A percentile compares a stretch with the other conserved stretches of the same genome.
phyloP scores from a whole-genome alignment of 1,140 invertebrate species.

The Polypedilum pembai region DNA sequence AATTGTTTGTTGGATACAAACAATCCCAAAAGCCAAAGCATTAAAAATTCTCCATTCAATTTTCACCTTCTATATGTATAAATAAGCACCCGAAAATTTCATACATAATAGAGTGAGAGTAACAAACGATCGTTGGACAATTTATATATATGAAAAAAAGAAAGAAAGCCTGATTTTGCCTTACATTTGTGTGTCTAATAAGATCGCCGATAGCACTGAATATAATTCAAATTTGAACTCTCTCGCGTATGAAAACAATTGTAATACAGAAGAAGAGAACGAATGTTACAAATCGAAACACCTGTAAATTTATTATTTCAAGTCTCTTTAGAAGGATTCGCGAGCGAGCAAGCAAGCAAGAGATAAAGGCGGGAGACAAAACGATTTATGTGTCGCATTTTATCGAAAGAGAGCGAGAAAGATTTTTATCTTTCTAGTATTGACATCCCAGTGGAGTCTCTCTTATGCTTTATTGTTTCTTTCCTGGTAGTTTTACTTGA shows the following conservation, averaged over 20 bases:
- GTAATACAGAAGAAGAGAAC: neutral
- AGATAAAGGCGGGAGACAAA: neutral
- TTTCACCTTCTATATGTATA: neutral
- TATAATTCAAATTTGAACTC: constrained; percentile 3
- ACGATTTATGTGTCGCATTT: constrained; percentile 26
- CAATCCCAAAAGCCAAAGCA: constrained; percentile 2
- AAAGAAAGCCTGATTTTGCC: neutral
- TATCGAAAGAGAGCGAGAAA: neutral
- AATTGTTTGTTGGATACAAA: neutral
- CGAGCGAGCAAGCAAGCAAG: neutral
- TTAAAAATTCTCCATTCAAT: constrained; percentile 28
- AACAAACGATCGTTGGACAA: neutral
- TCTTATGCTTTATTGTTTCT: too few species aligned
- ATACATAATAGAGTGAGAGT: neutral
- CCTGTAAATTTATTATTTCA: constrained; percentile 19
- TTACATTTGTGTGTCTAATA: constrained; percentile 21
- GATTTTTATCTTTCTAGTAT: constrained; percentile 6
- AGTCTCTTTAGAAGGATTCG: neutral
- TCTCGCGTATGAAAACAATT: too few species aligned
- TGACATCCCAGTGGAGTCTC: neutral
- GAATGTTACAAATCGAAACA: constrained; percentile 20
- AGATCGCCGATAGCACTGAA: constrained; percentile 21
- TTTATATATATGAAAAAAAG: neutral
- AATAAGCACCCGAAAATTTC: neutral
- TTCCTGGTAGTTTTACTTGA: too few species aligned